Conservation (phyloP, 2,797 vertebrate genomes). For the Cyclura pinguis region DNA sequence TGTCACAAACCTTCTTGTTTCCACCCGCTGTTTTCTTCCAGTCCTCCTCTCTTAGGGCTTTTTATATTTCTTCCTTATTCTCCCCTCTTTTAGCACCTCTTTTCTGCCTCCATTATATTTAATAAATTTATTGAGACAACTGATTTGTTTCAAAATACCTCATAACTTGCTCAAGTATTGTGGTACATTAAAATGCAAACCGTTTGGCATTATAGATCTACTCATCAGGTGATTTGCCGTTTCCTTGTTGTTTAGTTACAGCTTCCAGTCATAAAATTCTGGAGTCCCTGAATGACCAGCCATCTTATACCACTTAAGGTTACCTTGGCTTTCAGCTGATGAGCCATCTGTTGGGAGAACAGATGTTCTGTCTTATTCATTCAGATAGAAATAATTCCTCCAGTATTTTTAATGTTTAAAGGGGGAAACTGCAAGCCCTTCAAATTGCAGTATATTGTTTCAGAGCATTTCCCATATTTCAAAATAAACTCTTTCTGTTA, state of each 20-base stretch:
- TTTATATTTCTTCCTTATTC: not conserved
- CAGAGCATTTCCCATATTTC: not conserved
- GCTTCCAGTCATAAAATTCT: not conserved
- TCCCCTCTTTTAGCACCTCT: not conserved
- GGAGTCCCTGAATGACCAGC: not conserved
- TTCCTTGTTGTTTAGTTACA: not conserved
- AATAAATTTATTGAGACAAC: not conserved
- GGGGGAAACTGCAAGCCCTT: not conserved
- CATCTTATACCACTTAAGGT: conserved; percentile 39
- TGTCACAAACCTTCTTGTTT: not conserved
- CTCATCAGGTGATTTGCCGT: no score
- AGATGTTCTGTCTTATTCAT: conserved; percentile 54
- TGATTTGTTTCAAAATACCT: not conserved
- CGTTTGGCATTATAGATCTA: not conserved
- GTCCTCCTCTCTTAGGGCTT: not conserved
- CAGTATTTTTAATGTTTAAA: conserved; percentile 44
- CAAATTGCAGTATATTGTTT: conserved; percentile 3
- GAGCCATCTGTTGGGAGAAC: conserved; percentile 53
- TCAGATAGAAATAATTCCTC: conserved; percentile 47
- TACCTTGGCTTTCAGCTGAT: conserved; percentile 43
- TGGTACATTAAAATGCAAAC: not conserved
- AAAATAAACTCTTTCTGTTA: not conserved
- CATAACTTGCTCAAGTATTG: not conserved
- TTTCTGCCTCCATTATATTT: not conserved
- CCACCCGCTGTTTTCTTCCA: not conserved